Base-by-base conservation (phyloP, 1,140 invertebrate genomes). In the Oncopodura yosiiana region DNA sequence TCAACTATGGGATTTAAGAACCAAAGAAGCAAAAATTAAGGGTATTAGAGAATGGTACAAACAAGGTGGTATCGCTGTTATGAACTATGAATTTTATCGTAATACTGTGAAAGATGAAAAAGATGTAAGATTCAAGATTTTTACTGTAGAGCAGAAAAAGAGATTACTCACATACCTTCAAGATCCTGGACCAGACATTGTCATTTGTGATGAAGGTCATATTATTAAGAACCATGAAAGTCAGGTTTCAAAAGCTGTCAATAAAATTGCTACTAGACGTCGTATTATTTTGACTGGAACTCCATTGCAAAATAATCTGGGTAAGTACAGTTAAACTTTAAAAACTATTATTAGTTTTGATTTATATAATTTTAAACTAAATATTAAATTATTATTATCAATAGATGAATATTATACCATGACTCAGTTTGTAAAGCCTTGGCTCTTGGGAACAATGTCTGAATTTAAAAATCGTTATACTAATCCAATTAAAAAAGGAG, bases 271-370 rank as follows among this genome's bases (percentile, higher is more conserved):
- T 83, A 86, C 87, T 3, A 78, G 81, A 64, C 79, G 84, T 69
- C 76, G 89, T 30, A 78, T 94, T 23, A 70, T 95, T 12, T 69
- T 95, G 26, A 95, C 91, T 1, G 92, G 92, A 8, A 95, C 91
- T 1, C 92, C 92, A 0, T 69, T 97, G 8, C 94, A 98, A 73
- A 98, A 98, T 71, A 96, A 94, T 74, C 74, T 98, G 42, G 68
- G 96, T 29, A 93, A 97, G 73, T 72, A 97, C 36, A 95, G 96
- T 82, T 96, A n/a, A n/a, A n/a, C n/a, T n/a, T n/a, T n/a, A n/a
- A n/a, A n/a, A n/a, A n/a, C n/a, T n/a, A n/a, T n/a, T n/a, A n/a
- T n/a, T n/a, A n/a, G n/a, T n/a, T n/a, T n/a, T n/a, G n/a, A n/a
- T n/a, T n/a, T n/a, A n/a, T n/a, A n/a, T n/a, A n/a, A n/a, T n/a